Evolutionary conservation across 2,888 invertebrate genomes (phyloP), one percentile per base, ranked within the genome.

Genomic region (Fragum sueziense): DNA sequence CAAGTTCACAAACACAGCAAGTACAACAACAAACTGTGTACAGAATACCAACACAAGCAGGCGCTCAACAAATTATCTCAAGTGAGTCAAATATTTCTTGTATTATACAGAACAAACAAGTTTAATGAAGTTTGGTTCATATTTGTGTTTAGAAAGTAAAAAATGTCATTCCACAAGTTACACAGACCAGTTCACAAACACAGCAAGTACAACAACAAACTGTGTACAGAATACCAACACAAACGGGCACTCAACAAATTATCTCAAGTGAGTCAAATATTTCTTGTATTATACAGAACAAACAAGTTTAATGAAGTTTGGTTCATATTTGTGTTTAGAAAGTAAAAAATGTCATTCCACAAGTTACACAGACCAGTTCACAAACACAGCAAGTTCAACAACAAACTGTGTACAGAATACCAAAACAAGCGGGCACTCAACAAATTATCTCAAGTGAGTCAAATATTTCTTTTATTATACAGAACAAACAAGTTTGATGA

Each of bases 321-420:
- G n/a, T n/a, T n/a, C n/a, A n/a, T n/a, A n/a, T n/a, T n/a, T n/a
- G n/a, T n/a, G n/a, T n/a, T n/a, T n/a, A n/a, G 62, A 78, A 78
- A 61, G 54, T 74, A n/a, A n/a, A n/a, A n/a, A n/a, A n/a, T n/a
- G n/a, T n/a, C n/a, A n/a, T n/a, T n/a, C n/a, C n/a, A n/a, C 74
- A 79, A 41, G 62, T 78, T 76, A 61, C 47, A 72, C 33, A 41
- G 47, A 73, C 69, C 76, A 51, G 52, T 68, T 33, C 61, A n/a
- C 61, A 61, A 33, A 61, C 61, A n/a, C 65, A 65, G 20, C 65
- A 41, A 65, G 41, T 41, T 20, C 77, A 80, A 59, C 85, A 75
- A 54, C 87, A 87, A 70, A 86, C 88, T 22, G 72, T 89, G 27
- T 89, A 88, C 77, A 76, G 88, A 68, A 80, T 88, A 71, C 86